Base-by-base conservation (phyloP, 2,797 vertebrate species). In the Holocentrus rufus region DNA sequence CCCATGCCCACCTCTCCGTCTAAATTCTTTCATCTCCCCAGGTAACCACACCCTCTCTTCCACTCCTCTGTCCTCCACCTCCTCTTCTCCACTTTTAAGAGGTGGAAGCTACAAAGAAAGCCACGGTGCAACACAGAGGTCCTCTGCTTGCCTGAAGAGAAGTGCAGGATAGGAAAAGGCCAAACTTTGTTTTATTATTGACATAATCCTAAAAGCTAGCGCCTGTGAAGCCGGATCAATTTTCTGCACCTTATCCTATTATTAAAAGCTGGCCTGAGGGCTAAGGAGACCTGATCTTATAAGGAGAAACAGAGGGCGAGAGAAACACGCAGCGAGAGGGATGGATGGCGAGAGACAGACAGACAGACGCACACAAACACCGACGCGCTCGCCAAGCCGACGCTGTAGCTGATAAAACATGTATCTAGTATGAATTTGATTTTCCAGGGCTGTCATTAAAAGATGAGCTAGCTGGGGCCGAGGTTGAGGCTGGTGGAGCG, bases 361-460 rank as follows among this genome's bases (percentile, higher is more conserved):
- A 27, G 14, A 54, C 52, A 54, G 22, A 54, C 22, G 18, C 42
- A 25, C 77, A 82, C 82, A 80, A 85, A 88, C 69, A 72, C 67
- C 70, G 63, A 63, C 23, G 14, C 22, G 27, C 68, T 83, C 79
- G 77, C 69, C 70, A 70, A 70, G 76, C 79, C 70, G 72, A 69
- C 84, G 74, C 52, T 1, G 27, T 42, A 9, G 73, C 80, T 83
- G 83, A 87, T 87, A 87, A 90, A 89, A 91, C 89, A 90, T 86
- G 89, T 71, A 90, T 88, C 85, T 88, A 63, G 90, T 89, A 85
- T 89, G 88, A 93, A 93, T 91, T 95, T 94, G 85, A 89, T 94
- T 95, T 92, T 94, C 89, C 93, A 95, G 90, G 84, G 77, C 56
- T 91, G 86, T 88, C 93, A 94, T 94, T 95, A 94, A 93, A 94